These are phyloP conservation scores for Eilema depressum DNA, from an alignment of 2,888 invertebrate species.

Conservation along the genomic window DNA sequence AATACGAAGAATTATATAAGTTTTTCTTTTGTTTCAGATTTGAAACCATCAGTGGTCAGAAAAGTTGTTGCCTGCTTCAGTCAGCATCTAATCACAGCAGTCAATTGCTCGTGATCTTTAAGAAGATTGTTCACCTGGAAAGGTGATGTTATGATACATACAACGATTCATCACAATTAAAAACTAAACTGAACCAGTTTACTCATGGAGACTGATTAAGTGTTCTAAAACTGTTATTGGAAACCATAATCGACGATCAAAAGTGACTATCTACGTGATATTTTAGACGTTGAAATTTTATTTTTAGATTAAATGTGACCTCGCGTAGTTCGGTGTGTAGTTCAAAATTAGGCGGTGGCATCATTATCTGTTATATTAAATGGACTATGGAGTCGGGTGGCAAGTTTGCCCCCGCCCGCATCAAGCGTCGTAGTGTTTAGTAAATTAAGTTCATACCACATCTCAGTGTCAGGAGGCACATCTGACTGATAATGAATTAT, in stretches of 20 bases:
- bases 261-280: constrained; percentile 64
- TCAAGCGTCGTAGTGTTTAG: constrained; percentile 44
- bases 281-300: constrained; percentile 56
- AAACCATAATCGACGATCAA: constrained; percentile 60
- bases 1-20: not conserved
- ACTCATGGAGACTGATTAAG: constrained; percentile 63
- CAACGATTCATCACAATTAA: constrained; percentile 63
- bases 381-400: constrained; percentile 31
- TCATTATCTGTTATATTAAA: constrained; percentile 24
- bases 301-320: constrained; percentile 59
- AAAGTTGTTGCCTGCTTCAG: constrained; percentile 29
- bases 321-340: constrained; percentile 59
- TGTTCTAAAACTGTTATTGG: constrained; percentile 66
- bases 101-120: constrained; percentile 21
- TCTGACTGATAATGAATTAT: constrained; percentile 59
- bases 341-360: constrained; percentile 32
- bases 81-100: constrained; percentile 29
- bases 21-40: constrained; percentile 44
- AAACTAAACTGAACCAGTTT: constrained; percentile 58
- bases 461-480: constrained; percentile 53
- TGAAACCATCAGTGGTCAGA: constrained; percentile 30
- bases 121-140: constrained; percentile 19
- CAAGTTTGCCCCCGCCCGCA: constrained; percentile 36
- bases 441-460: constrained; percentile 47
- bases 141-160: constrained; percentile 29